Base-by-base conservation (phyloP, 92 coral and sea anemone genomes). In the Epizoanthus ramosus region DNA sequence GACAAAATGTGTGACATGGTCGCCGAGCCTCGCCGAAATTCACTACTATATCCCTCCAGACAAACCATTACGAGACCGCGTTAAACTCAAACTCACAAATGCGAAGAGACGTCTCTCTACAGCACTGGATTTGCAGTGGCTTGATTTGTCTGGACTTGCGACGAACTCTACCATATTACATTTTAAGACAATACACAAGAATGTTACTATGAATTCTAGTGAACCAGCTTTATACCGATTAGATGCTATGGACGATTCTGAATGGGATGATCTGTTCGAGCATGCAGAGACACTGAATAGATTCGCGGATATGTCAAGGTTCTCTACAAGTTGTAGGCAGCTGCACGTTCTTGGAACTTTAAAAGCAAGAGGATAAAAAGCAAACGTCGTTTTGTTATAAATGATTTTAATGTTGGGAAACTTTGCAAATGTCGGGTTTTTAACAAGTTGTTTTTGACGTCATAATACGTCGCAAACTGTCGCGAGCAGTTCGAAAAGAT, bases 11-110 rank as follows among this genome's bases (percentile, higher is more conserved):
- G 79, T 74, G 6, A 74, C 35, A 3, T 74, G 79, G 79, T 74
- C 79, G 15, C 28, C 79, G 9, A 74, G 79, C 17, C 41, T 74
- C 12, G 47, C 65, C 19, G 65, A 54, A 15, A 31, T 74, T 74
- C 64, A 56, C 37, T 74, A 74, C 8, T 74, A 53, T 8, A 74
- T 74, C 10, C 79, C 79, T 39, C 79, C 79, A 1, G 50, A 74
- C n/a, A 74, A 74, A n/a, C 19, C 79, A 6, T 74, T 74, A 31
- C 33, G 43, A 56, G 79, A 74, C 45, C 79, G 79, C 65, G 8
- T 74, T 19, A 74, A 54, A 56, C 65, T 14, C 28, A 74, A 74
- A 24, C 64, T 74, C 15, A 31, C 79, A 74, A 74, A 56, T 17
- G 45, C 17, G 14, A 74, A 22, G n/a, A 53, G 43, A 17, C 28